Evolutionary conservation across 2,888 invertebrate species (phyloP), one percentile per base, ranked within the genome.

Genomic region (Synanthedon andrenaeformis): DNA sequence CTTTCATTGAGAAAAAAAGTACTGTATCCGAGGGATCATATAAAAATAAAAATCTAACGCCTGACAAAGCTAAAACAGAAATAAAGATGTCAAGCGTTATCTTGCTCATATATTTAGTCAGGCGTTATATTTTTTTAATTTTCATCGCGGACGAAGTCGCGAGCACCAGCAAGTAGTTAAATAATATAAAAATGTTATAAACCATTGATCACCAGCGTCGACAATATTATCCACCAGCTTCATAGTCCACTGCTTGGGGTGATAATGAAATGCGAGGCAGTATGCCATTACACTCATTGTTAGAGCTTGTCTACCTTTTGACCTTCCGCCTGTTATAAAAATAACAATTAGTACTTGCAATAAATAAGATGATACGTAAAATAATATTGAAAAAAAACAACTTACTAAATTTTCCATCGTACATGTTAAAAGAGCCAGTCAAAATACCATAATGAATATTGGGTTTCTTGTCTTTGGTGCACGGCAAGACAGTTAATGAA

Each of bases 221-320:
- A 91, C 60, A 19, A 91, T 76, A 57, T 89, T 87, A 61, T 92
- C 92, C 1, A 92, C 68, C 13, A 89, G 86, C 57, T 89, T 89
- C 65, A 89, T 82, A 0, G 86, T 89, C 92, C 92, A 92, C 53
- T 86, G 86, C 54, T 87, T 88, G 0, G 90, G 90, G 58, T 90
- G 90, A 61, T 88, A 89, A 56, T 90, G 78, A 61, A 89, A 89
- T 0, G 90, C 88, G 57, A 87, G 81, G 59, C 90, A 90, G 60
- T 88, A 90, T 1, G 90, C 89, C 69, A 89, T 89, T 1, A 90
- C 86, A 41, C 89, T 87, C 82, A 90, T 89, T 3, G 90, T 85
- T 28, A 90, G 69, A 1, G 89, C 90, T 66, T 90, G 90, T 52
- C 80, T 75, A 2, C 86, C 87, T 64, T 74, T 72, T 2, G 84